A percentile compares a stretch with the other conserved stretches of the same genome.
These are phyloP conservation scores for Apodemus speciosus DNA, from an alignment of 2,113 vertebrate genomes.

Conservation along the genomic window DNA sequence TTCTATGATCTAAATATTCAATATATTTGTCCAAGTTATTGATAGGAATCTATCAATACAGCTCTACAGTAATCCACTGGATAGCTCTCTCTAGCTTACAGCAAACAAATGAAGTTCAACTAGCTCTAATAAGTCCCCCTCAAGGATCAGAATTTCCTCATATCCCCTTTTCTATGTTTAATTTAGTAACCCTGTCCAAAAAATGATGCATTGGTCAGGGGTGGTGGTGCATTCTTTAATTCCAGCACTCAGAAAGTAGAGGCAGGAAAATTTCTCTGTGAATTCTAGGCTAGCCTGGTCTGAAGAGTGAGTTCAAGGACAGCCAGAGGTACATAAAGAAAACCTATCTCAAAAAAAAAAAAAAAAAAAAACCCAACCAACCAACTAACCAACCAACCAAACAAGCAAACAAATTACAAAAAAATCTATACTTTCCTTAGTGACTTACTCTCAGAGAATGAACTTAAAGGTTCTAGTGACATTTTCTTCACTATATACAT, in stretches of 20 bases:
- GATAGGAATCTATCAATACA: slow-evolving; percentile 24
- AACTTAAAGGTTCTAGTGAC: slow-evolving; percentile 5
- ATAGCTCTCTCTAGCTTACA: slow-evolving; percentile 19
- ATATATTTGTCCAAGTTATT: slow-evolving; percentile 47
- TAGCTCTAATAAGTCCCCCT: background rate
- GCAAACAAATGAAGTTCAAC: slow-evolving; percentile 10
- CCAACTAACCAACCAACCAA: background rate
- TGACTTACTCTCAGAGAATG: background rate
- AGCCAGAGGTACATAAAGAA: background rate
- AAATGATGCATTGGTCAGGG: background rate
- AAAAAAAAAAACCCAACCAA: background rate
- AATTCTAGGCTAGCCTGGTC: background rate
- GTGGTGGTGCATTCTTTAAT: background rate
- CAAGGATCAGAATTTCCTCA: background rate
- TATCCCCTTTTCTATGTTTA: background rate
- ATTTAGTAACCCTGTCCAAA: slow-evolving; percentile 39
- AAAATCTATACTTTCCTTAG: slow-evolving; percentile 19
- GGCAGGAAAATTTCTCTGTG: background rate
- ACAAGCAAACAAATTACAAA: background rate
- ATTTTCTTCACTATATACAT: slow-evolving; percentile 49
- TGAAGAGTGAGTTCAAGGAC: background rate
- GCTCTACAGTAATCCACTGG: background rate
- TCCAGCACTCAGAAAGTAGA: background rate
- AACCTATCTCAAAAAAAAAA: background rate
- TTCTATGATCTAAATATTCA: background rate